phyloP scores from a whole-genome alignment of 2,888 invertebrate species.

The Mythimna albipuncta region DNA sequence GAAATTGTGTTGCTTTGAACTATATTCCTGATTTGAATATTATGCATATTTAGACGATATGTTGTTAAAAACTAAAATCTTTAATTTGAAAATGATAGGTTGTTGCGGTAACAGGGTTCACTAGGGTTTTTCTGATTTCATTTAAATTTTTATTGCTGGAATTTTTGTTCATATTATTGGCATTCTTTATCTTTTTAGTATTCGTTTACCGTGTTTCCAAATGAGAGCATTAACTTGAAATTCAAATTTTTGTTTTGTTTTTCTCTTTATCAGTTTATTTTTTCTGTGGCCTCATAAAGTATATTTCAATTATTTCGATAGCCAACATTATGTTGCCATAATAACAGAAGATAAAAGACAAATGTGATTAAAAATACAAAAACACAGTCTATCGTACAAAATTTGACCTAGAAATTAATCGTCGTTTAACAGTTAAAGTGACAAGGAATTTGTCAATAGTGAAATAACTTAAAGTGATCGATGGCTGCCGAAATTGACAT shows the following conservation, averaged over 20 bases:
- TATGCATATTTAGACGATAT: not conserved
- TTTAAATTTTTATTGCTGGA: not conserved
- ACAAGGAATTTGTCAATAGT: conserved; percentile 57
- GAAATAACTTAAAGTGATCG: conserved; percentile 34
- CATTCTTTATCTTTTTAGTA: not conserved
- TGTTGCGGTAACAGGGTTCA: conserved; percentile 58
- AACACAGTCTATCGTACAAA: not conserved
- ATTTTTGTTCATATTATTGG: conserved; percentile 8
- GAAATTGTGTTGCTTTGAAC: not conserved
- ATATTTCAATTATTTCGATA: not conserved
- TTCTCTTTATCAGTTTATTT: not conserved
- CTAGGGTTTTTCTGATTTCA: conserved; percentile 20
- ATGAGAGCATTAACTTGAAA: not conserved
- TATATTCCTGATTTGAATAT: conserved; percentile 13
- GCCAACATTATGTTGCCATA: not conserved
- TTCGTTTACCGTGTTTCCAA: not conserved
- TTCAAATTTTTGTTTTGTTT: not conserved
- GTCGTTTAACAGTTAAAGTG: conserved; percentile 38
- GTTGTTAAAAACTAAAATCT: conserved; percentile 16
- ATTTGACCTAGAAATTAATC: conserved; percentile 47
- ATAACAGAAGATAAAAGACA: not conserved
- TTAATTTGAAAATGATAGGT: conserved; percentile 4
- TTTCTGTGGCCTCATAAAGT: not conserved
- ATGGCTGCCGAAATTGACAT: conserved; percentile 65
- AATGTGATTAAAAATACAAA: not conserved